These are phyloP conservation scores for Matsumurasca onukii DNA, from an alignment of 1,140 invertebrate species.

Conservation along the genomic window DNA sequence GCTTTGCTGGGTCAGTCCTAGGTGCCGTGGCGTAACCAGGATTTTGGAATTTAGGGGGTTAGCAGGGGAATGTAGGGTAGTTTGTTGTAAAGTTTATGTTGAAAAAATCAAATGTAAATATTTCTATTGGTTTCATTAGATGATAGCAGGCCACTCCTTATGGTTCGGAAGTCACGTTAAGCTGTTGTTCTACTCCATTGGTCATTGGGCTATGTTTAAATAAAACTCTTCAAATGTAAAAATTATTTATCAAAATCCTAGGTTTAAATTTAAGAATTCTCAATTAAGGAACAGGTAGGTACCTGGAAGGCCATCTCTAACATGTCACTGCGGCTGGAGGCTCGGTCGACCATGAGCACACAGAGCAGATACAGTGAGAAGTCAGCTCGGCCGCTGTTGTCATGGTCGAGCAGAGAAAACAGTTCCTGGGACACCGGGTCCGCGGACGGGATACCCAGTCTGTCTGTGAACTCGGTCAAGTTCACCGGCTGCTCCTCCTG, in stretches of 20 bases:
- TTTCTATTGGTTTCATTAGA: not conserved
- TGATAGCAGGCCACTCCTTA: not conserved
- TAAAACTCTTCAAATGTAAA: no score
- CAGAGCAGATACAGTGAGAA: not conserved
- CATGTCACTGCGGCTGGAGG: not conserved
- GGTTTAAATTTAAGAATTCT: no score
- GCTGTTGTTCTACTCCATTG: not conserved
- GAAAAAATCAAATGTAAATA: no score
- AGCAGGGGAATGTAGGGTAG: no score
- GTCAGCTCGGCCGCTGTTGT: not conserved
- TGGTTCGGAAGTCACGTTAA: not conserved
- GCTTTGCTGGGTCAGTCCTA: no score
- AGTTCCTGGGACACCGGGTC: conserved; percentile 52
- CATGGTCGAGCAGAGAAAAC: conserved; percentile 36
- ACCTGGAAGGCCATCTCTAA: not conserved
- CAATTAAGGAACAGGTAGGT: not conserved
- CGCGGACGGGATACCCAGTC: conserved; percentile 50
- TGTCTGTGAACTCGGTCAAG: conserved; percentile 43
- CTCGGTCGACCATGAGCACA: not conserved
- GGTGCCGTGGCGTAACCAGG: no score
- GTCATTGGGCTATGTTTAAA: not conserved
- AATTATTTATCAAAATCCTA: no score
- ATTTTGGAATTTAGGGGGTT: no score
- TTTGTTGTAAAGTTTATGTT: no score
- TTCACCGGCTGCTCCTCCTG: conserved; percentile 24